phyloP scores from a whole-genome alignment of 2,113 vertebrate species.

The Fregetta grallaria region DNA sequence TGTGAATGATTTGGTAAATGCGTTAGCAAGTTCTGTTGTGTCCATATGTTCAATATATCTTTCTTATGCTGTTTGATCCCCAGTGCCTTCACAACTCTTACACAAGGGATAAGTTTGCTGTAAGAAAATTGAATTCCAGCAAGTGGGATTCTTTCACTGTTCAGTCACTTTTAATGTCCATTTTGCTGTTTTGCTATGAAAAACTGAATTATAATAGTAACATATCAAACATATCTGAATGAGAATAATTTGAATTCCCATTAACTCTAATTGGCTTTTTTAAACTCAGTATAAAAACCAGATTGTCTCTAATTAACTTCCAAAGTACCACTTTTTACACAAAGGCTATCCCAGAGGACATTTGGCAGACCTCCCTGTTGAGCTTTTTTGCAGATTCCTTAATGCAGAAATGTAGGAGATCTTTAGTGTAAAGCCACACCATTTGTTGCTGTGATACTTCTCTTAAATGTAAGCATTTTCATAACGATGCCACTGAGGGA shows the following conservation, averaged over 20 bases:
- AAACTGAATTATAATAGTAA: not conserved
- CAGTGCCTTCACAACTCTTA: not conserved
- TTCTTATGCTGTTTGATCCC: not conserved
- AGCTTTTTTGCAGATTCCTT: not conserved
- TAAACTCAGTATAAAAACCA: not conserved
- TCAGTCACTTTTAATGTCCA: not conserved
- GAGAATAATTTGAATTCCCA: not conserved
- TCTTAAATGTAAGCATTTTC: not conserved
- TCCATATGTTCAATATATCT: not conserved
- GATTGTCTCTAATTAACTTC: slow-evolving; percentile 12
- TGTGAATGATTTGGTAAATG: not conserved
- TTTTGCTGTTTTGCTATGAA: not conserved
- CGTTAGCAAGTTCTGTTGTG: not conserved
- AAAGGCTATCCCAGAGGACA: not conserved
- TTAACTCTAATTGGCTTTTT: not conserved
- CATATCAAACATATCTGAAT: not conserved
- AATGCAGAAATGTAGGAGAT: not conserved
- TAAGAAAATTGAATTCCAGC: not conserved
- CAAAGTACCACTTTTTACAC: not conserved
- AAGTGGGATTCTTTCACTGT: not conserved
- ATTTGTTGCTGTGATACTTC: not conserved
- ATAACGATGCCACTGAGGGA: not conserved
- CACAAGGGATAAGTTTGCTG: not conserved
- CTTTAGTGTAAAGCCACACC: not conserved
- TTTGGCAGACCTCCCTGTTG: not conserved